Evolutionary conservation across 2,888 invertebrate genomes (phyloP), one percentile per base, ranked within the genome.

Genomic region (Andrena flavipes): DNA sequence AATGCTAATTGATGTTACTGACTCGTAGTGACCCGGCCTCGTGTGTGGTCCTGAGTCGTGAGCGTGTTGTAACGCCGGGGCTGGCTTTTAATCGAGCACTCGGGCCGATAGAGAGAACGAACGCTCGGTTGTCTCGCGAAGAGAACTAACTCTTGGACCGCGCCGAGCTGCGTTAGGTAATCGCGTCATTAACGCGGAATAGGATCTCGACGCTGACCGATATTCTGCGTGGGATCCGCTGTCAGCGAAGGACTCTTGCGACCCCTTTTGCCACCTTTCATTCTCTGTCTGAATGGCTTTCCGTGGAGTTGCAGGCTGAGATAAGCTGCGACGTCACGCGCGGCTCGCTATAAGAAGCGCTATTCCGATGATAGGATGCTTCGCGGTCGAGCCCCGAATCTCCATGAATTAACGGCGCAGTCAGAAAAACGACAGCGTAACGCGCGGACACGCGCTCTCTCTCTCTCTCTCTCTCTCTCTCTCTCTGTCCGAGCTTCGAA

Each of bases 1-100:
- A 87, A 88, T 84, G 88, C 86, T 88, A 88, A 88, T 88, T 82
- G 82, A 88, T 83, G 86, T 84, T 87, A 84, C 85, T 78, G 80
- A 87, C 87, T 81, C 62, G 49, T 51, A 82, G 79, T 86, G 79
- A 84, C 80, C 76, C 62, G 29, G 76, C 73, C 71, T 29, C 85
- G 87, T 88, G 88, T 88, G 88, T 86, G 88, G 88, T 83, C 88
- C 79, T 20, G 42, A 42, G 42, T 42, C 42, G 13, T 42, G 42
- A 42, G 42, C 49, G 20, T 10, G n/a, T 68, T 23, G 33, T 54
- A 23, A 30, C 30, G 16, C 26, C 60, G 49, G 42, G n/a, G 54
- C 48, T 62, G 42, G 64, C 64, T 49, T 63, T 70, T 69, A 64
- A 79, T 64, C 69, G 73, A 26, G 33, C 6, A 13, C 26, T 33